Percentiles rank a stretch among this genome's conserved stretches.
These are phyloP conservation scores for Chamaetylas fuelleborni DNA, from an alignment of 2,113 vertebrate species.

Conservation along the genomic window DNA sequence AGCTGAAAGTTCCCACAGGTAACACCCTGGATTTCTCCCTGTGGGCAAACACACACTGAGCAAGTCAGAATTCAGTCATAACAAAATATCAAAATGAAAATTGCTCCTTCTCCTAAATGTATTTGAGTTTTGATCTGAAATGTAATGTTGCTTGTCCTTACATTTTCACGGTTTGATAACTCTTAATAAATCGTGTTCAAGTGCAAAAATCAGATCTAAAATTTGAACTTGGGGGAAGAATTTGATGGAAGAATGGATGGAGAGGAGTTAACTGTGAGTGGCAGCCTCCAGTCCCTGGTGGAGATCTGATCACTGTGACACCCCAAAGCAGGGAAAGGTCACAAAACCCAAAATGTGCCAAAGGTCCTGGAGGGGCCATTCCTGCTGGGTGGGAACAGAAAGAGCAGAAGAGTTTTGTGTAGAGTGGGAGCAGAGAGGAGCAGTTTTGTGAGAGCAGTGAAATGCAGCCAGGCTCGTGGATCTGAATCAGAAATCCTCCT, in stretches of 20 bases:
- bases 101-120: not conserved
- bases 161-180: not conserved
- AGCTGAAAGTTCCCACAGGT: not conserved
- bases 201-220: not conserved
- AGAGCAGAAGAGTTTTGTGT: not conserved
- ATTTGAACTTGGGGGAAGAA: not conserved
- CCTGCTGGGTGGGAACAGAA: not conserved
- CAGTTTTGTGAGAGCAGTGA: not conserved
- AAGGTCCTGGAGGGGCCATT: not conserved
- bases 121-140: not conserved
- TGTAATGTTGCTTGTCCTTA: fast-evolving
- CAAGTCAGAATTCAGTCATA: not conserved
- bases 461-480: not conserved
- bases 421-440: not conserved
- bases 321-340: not conserved
- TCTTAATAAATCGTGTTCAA: not conserved
- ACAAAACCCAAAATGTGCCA: not conserved
- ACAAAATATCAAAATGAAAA: not conserved
- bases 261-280: not conserved
- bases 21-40: not conserved
- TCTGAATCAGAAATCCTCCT: not conserved
- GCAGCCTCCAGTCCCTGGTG: not conserved
- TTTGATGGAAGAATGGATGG: not conserved
- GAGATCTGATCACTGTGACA: not conserved
- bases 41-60: not conserved